A percentile compares a stretch with the other conserved stretches of the same genome.
phyloP scores from a whole-genome alignment of 2,113 vertebrate species.

The Catharus bicknelli region DNA sequence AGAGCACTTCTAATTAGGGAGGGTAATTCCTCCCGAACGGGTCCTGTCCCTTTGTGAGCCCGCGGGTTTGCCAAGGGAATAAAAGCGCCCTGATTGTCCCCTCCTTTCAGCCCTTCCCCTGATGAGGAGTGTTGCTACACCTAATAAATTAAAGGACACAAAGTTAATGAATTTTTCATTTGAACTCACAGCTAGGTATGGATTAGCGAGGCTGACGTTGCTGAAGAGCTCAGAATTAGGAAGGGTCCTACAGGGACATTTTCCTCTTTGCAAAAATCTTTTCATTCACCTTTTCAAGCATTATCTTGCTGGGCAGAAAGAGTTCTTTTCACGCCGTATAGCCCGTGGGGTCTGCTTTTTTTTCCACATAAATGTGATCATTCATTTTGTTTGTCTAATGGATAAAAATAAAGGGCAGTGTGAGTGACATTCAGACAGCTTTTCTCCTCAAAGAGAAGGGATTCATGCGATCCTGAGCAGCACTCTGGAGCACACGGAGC shows the following conservation, averaged over 20 bases:
- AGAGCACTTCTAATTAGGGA: slow-evolving; percentile 33
- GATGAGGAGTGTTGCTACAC: slow-evolving; percentile 61
- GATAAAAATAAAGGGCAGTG: slow-evolving; percentile 56
- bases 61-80: background rate
- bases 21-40: slow-evolving; percentile 13
- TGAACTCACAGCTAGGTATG: slow-evolving; percentile 54
- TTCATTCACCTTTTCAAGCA: slow-evolving; percentile 53
- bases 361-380: slow-evolving; percentile 22
- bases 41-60: slow-evolving; percentile 29
- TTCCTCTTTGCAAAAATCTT: slow-evolving; percentile 37
- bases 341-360: slow-evolving; percentile 55
- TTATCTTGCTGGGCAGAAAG: slow-evolving; percentile 23
- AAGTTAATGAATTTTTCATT: slow-evolving; percentile 67
- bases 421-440: slow-evolving; percentile 56
- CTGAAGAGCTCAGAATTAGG: slow-evolving; percentile 44
- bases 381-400: slow-evolving; percentile 61
- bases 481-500: background rate
- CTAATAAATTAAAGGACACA: slow-evolving; percentile 71
- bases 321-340: slow-evolving; percentile 26
- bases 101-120: slow-evolving; percentile 47
- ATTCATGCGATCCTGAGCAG: background rate
- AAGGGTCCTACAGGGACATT: slow-evolving; percentile 50
- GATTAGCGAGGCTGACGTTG: slow-evolving; percentile 54
- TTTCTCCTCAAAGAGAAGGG: slow-evolving; percentile 44
- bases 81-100: background rate